Conservation (phyloP, 2,888 invertebrate species). For the Fissipunctia ypsillon region DNA sequence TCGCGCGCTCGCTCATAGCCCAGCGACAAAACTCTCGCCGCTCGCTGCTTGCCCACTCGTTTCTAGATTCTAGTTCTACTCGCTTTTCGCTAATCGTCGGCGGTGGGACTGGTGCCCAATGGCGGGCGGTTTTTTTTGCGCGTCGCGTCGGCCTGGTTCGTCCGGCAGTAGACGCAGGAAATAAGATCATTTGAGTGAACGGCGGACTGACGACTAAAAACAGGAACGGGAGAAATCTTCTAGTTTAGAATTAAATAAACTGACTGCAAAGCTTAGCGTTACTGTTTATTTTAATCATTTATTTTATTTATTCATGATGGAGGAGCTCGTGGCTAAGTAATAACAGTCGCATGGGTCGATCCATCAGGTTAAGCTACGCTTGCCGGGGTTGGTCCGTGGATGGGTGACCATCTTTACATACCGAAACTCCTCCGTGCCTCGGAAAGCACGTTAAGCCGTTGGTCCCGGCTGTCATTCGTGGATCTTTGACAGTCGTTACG, state of each 20-base stretch:
- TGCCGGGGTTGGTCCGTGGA: no score
- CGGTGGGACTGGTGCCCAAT: background rate
- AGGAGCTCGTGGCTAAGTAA: no score
- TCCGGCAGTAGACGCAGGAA: background rate
- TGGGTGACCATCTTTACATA: no score
- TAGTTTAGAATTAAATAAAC: background rate
- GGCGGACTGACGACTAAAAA: background rate
- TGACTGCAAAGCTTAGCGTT: background rate
- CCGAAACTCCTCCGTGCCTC: no score
- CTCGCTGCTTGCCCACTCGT: background rate
- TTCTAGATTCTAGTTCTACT: background rate
- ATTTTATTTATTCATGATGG: no score
- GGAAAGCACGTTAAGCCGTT: no score
- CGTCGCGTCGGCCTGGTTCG: background rate
- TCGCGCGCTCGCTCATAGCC: background rate
- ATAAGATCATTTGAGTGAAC: background rate
- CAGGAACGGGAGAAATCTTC: background rate
- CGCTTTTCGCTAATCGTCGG: background rate
- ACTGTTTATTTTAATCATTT: background rate
- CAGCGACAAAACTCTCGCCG: background rate
- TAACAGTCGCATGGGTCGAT: no score
- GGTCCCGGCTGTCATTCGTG: no score
- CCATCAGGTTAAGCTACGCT: no score
- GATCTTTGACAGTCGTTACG: no score
- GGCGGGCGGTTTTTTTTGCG: background rate